A percentile compares a stretch with the other conserved stretches of the same genome.
Evolutionary conservation across 2,888 invertebrate species (phyloP).

Genomic region (Oligia fasciuncula): DNA sequence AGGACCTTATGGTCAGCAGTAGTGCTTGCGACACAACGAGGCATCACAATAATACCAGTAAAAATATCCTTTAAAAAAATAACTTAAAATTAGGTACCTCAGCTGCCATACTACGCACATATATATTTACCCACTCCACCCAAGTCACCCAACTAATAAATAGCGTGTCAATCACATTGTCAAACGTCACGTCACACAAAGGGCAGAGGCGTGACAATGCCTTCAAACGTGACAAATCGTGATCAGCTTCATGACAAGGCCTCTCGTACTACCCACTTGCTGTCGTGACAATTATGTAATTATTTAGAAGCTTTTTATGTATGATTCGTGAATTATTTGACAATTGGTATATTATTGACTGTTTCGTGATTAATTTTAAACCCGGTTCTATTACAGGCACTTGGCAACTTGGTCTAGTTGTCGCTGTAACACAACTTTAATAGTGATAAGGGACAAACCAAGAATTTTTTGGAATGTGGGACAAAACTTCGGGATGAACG

Average conservation of each 20-base stretch:
- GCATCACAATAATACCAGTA: background rate
- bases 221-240: slow-evolving; percentile 64
- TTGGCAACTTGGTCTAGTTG: background rate
- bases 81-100: background rate
- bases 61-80: background rate
- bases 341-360: slow-evolving; percentile 6
- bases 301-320: slow-evolving; percentile 44
- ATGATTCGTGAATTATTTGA: slow-evolving; percentile 47
- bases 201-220: slow-evolving; percentile 64
- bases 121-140: slow-evolving; percentile 19
- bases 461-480: too few relatives aligned
- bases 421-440: too few relatives aligned
- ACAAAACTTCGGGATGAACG: too few relatives aligned
- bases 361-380: slow-evolving; percentile 20
- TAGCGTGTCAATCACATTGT: slow-evolving; percentile 62
- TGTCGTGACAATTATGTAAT: slow-evolving; percentile 56
- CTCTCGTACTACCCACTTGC: slow-evolving; percentile 55
- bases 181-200: slow-evolving; percentile 49
- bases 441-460: too few relatives aligned
- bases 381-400: background rate
- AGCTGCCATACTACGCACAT: background rate
- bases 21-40: background rate
- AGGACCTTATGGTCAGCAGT: background rate
- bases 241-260: slow-evolving; percentile 60
- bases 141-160: slow-evolving; percentile 37